A percentile compares a stretch with the other conserved stretches of the same genome.
Evolutionary conservation across 1,140 invertebrate genomes (phyloP).

Genomic region (Plutomurus gul): DNA sequence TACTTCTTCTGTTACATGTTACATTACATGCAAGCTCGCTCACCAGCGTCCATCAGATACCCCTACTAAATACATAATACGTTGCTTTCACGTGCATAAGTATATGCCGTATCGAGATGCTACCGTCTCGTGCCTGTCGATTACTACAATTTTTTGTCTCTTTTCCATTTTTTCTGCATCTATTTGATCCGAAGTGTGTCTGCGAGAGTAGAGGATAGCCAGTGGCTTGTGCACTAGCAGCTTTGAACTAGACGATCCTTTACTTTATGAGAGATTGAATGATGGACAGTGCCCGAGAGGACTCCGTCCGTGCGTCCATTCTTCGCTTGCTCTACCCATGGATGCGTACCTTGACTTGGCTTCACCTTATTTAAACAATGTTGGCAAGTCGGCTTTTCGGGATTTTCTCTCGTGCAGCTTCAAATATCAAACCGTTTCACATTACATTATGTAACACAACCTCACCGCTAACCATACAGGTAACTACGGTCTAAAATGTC

Average conservation of each 20-base stretch:
- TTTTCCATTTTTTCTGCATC: not conserved
- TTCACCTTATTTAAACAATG: not conserved
- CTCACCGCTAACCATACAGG: not conserved
- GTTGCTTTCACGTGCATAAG: constrained; percentile 3
- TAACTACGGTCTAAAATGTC: no score
- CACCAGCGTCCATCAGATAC: not conserved
- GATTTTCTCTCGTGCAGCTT: not conserved
- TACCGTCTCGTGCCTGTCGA: constrained; percentile 18
- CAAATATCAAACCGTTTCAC: constrained; percentile 17
- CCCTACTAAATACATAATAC: not conserved
- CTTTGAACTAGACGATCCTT: no score
- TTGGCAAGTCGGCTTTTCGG: not conserved
- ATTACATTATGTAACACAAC: not conserved
- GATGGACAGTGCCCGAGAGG: not conserved
- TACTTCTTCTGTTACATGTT: not conserved
- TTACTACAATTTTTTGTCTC: not conserved
- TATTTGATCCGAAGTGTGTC: constrained; percentile 2
- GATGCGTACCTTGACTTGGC: not conserved
- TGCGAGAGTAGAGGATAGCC: not conserved
- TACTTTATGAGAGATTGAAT: no score
- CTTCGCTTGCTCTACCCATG: not conserved
- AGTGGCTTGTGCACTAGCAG: not conserved
- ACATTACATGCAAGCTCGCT: not conserved
- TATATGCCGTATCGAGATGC: no score
- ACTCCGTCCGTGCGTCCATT: not conserved